Evolutionary conservation across 2,888 invertebrate genomes (phyloP), one percentile per base, ranked within the genome.

Genomic region (Xanthorhoe designata): DNA sequence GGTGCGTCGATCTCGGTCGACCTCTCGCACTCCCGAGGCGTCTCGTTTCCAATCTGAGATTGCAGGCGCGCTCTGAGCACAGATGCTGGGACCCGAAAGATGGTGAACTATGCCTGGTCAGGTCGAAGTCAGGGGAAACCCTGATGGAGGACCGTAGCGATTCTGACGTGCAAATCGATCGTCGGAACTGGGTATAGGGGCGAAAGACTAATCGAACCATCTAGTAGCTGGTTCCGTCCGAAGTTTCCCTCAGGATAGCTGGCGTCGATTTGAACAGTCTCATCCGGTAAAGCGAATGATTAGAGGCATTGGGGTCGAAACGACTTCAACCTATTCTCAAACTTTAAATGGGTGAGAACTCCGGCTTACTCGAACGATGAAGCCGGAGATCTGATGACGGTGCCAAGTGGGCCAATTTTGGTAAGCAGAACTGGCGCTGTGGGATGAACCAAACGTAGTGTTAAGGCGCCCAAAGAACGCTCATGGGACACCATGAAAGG

Each of bases 101-200:
- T 38, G 35, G 95, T 95, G 95, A 95, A 95, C 95, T 95, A 95
- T 95, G 94, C 95, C 94, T 95, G 95, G 94, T 94, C 94, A 95
- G 95, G 95, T 94, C 88, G 95, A 95, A 95, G 95, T 90, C 95
- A 94, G 94, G 94, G 94, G 95, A 95, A 95, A 95, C 94, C 94
- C 92, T 95, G 95, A 94, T 95, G 95, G 95, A 95, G 94, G 95
- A 94, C 94, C 95, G 95, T 88, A 95, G 95, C 95, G 95, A 94
- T 95, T 95, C 95, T 96, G 95, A 96, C 95, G 95, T 96, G 95
- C 95, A 96, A 96, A 96, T 96, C 95, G 95, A 95, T 96, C 95
- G 95, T 95, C 94, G 89, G 94, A 96, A 94, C 94, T 95, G 95
- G 94, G 95, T 95, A 95, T 95, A 96, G 95, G 94, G 95, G 94